Evolutionary conservation across 92 coral and sea anemone species (phyloP), one percentile per base, ranked within the genome.

Genomic region (Porites rus): DNA sequence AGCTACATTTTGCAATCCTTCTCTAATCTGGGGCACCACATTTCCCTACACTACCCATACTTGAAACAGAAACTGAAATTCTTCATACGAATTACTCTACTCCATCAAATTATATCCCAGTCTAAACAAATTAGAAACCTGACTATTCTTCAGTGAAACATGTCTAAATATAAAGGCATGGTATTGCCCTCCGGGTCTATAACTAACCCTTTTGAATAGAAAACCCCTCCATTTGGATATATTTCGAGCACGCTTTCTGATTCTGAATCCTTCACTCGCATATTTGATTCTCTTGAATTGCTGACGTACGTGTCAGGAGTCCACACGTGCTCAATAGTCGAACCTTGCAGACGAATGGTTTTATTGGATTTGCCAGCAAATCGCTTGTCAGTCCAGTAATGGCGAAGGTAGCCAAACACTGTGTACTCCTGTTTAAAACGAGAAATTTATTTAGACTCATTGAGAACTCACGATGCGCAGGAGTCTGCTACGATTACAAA

Each of bases 221-320:
- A 72, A 51, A 94, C 52, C 17, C 72, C 78, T 3, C 98, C 98
- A 82, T 53, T 24, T 10, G 92, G 74, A 10, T 64, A 14, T 6
- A 94, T 52, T 8, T 77, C 20, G 31, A 94, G 68, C 84, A 84
- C 79, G 74, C 95, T 92, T 69, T 94, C 84, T 4, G 91, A 65
- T 56, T 94, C 95, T 0, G 86, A 87, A 54, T 94, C 98, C 1
- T 89, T 76, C 25, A 63, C 74, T 70, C 82, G 91, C 1, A 94
- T 86, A 46, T 87, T 89, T 12, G 95, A 84, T 61, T 94, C 91
- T 52, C 96, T 87, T 7, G 98, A 91, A 69, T 94, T 92, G 12
- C 90, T 85, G 72, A 94, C 81, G 82, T 86, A 94, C 0, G 98
- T 90, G 65, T 94, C 98, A 17, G 98, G 98, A n/a, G 72, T 80